A percentile compares a stretch with the other conserved stretches of the same genome.
phyloP scores from a whole-genome alignment of 2,888 invertebrate genomes.

The Itoplectis maculator region DNA sequence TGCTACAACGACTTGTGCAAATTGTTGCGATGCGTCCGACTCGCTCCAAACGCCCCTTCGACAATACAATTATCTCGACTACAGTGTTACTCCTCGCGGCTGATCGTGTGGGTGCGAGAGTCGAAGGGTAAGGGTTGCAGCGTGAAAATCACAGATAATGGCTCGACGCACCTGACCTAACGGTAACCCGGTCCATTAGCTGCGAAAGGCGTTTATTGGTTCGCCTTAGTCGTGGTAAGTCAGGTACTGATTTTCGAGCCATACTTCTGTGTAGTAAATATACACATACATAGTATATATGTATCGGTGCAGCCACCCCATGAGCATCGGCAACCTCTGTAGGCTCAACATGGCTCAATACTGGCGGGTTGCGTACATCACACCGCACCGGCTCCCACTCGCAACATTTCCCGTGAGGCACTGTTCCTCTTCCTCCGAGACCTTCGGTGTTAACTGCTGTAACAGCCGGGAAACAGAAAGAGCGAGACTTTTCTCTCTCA shows the following conservation, averaged over 20 bases:
- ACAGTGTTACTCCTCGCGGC: neutral
- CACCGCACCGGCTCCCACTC: conserved; percentile 10
- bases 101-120: conserved; percentile 18
- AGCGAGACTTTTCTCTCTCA: neutral
- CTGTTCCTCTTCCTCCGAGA: conserved; percentile 64
- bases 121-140: conserved; percentile 73
- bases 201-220: conserved; percentile 59
- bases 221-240: conserved; percentile 54
- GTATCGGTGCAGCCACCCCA: conserved; percentile 23
- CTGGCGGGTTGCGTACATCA: conserved; percentile 41
- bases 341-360: conserved; percentile 48
- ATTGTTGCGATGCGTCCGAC: neutral
- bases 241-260: conserved; percentile 61
- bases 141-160: conserved; percentile 80
- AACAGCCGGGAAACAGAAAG: conserved; percentile 27
- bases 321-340: conserved; percentile 40
- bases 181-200: conserved; percentile 77
- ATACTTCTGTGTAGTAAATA: neutral
- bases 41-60: neutral
- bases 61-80: conserved; percentile 19
- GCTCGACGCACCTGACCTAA: conserved; percentile 73
- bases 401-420: conserved; percentile 61
- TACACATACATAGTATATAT: conserved; percentile 13
- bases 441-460: conserved; percentile 48
- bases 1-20: neutral